Evolutionary conservation across 2,113 vertebrate species (phyloP).

Genomic region (Pluvialis apricaria): DNA sequence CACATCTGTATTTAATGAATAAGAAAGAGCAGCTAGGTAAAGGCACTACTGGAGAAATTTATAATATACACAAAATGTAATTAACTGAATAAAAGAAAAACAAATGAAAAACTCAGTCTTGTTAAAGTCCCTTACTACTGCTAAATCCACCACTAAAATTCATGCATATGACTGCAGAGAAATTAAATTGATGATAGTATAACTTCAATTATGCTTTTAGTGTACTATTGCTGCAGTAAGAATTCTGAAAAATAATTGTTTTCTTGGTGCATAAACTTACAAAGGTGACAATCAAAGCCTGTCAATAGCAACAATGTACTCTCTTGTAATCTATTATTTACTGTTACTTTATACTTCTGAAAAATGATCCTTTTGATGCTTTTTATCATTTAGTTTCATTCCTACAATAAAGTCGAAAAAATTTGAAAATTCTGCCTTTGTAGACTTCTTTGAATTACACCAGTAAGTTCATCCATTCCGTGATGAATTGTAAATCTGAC

Average conservation of each 20-base stretch:
- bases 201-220: neutral
- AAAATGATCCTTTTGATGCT: neutral
- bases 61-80: neutral
- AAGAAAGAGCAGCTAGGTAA: neutral
- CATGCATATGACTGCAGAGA: neutral
- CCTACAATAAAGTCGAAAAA: neutral
- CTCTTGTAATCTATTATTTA: slow-evolving; percentile 23
- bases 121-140: neutral
- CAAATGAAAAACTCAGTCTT: neutral
- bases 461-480: neutral
- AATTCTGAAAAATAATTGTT: neutral
- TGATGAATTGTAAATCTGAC: neutral
- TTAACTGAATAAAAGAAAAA: neutral
- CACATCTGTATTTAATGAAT: neutral
- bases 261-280: neutral
- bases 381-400: neutral
- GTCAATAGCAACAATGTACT: neutral
- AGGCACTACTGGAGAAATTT: neutral
- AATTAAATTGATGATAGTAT: neutral
- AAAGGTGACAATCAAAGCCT: neutral
- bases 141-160: neutral
- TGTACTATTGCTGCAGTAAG: neutral
- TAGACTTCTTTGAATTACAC: neutral
- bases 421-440: neutral
- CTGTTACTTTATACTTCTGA: neutral